Evolutionary conservation across 2,113 vertebrate species (phyloP), one percentile per base, ranked within the genome.

Genomic region (Chascanopsetta lugubris): DNA sequence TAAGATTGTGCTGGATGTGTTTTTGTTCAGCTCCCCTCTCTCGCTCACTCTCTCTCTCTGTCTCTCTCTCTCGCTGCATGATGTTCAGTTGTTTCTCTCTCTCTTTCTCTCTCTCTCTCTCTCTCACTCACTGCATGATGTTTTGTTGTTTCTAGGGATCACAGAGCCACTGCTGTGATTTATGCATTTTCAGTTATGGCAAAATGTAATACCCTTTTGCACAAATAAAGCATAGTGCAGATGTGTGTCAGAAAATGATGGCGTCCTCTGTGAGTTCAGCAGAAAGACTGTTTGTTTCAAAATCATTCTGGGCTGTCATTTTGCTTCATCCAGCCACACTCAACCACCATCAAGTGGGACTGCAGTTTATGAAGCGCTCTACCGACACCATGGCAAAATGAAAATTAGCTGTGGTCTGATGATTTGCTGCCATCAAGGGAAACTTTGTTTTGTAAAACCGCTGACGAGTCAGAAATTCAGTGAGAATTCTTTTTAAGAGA

Each of bases 1-100:
- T 82, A 76, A 85, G 84, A 89, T 82, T 82, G 77, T 61, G 43
- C 69, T 80, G 84, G 58, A 83, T 84, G 80, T 69, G 64, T 64
- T 84, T 69, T 68, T 75, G 51, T 80, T 83, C 42, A 53, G 42
- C 38, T 29, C 47, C 51, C 13, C 21, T 56, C 29, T 32, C 13
- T 29, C 10, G 7, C 3, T 18, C 4, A 49, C 17, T 13, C 50
- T 17, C 36, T 51, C 51, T 17, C 21, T 56, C 29, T 32, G 13
- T 29, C 10, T 9, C 3, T 18, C 4, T 53, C 17, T 13, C 50
- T 17, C 36, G 49, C 29, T 22, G 78, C 26, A 64, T 38, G 61
- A 62, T 81, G 58, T 59, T 72, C 73, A 60, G 72, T 75, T 79
- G 59, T 65, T 67, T 48, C n/a, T n/a, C n/a, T n/a, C n/a, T n/a